phyloP scores from a whole-genome alignment of 2,113 vertebrate species.

The Pyrgilauda ruficollis region DNA sequence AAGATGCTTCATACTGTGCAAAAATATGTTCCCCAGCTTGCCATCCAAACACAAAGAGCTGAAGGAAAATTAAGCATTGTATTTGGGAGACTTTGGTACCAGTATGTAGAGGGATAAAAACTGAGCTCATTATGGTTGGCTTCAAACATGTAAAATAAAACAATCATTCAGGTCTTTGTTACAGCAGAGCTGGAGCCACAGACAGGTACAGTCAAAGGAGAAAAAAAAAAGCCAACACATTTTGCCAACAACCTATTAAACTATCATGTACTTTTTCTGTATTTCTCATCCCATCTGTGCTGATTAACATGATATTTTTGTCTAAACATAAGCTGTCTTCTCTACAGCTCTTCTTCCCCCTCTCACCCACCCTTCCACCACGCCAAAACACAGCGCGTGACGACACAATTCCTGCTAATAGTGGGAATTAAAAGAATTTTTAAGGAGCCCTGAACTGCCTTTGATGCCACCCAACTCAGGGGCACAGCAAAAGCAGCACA shows the following conservation, averaged over 20 bases:
- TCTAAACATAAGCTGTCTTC: conserved; percentile 85
- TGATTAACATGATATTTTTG: conserved; percentile 84
- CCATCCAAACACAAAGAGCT: conserved; percentile 79
- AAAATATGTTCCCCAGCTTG: conserved; percentile 86
- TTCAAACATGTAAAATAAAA: conserved; percentile 2
- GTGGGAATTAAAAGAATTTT: neutral
- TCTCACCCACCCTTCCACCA: conserved; percentile 71
- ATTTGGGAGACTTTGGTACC: conserved; percentile 61
- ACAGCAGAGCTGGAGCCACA: conserved; percentile 14
- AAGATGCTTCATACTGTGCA: conserved; percentile 82
- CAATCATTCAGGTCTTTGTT: conserved; percentile 19
- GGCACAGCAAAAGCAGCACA: neutral
- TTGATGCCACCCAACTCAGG: neutral
- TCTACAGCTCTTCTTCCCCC: conserved; percentile 73
- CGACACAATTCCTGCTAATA: conserved; percentile 6
- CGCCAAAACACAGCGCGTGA: conserved; percentile 52
- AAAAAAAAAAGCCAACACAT: conserved; percentile 46
- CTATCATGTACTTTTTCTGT: conserved; percentile 80
- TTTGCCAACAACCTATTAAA: conserved; percentile 81
- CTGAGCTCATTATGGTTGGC: conserved; percentile 44
- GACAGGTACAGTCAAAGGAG: conserved; percentile 71
- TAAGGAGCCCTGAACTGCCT: neutral
- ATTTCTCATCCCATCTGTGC: conserved; percentile 83
- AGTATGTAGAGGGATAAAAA: conserved; percentile 18
- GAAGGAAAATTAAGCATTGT: conserved; percentile 71